Base-by-base conservation (phyloP, 2,113 vertebrate species). In the Emydura subglobosa region DNA sequence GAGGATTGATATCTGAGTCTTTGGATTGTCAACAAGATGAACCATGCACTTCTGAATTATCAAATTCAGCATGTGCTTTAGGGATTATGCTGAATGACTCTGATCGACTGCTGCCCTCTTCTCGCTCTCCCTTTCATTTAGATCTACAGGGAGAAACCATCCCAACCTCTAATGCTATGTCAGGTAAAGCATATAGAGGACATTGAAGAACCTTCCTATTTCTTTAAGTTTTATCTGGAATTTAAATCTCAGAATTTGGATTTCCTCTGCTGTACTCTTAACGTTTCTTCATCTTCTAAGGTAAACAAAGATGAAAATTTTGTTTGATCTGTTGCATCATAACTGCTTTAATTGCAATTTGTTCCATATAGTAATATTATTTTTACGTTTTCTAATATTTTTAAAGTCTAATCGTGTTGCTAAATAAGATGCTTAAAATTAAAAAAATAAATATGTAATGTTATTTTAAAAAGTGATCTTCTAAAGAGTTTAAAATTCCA, bases 171-270 rank as follows among this genome's bases (percentile, higher is more conserved):
- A 53, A 91, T 93, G 90, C 89, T 92, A 76, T 88, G 82, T 76
- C 94, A 98, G 98, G 98, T 99, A 98, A 98, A 90, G 51, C 74
- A n/a, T 65, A 49, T 21, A 94, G 86, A 91, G 79, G 84, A 76
- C 47, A 2, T 16, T 50, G 93, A 42, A 90, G 81, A 88, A 2
- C 19, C 25, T 59, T 85, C 83, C 82, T 89, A 49, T 6, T 94
- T 93, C n/a, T 76, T 94, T 78, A 8, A 2, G 0, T 86, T 89
- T 80, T 86, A 55, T 29, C 44, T 91, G 86, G 78, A 93, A 42
- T 90, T 87, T 90, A 24, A n/a, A 2, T 89, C n/a, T 91, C 34
- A 72, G 76, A 42, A 51, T 85, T 74, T 90, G 47, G 16, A 39
- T 96, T 85, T 22, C 25, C 65, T 87, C 83, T 94, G 3, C 76